phyloP scores from a whole-genome alignment of 1,140 invertebrate species.

The Drosophila saltans region DNA sequence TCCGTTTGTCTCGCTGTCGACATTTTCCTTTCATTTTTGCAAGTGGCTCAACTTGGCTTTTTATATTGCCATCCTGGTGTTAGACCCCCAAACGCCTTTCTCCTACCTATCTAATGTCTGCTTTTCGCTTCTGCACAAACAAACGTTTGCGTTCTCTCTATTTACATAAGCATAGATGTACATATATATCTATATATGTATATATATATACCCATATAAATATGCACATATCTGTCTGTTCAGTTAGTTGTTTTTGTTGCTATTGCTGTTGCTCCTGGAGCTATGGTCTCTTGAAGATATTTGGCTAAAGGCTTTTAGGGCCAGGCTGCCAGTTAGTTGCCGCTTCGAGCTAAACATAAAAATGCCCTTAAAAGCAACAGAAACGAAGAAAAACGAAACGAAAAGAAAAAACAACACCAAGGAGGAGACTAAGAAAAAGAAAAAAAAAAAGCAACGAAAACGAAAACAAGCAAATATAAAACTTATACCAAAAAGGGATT shows the following conservation, averaged over 20 bases:
- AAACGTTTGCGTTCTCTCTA: constrained; percentile 63
- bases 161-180: constrained; percentile 63
- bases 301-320: constrained; percentile 79
- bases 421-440: constrained; percentile 20
- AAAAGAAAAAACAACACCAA: constrained; percentile 28
- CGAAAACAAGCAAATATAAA: constrained; percentile 77
- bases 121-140: constrained; percentile 54
- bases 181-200: constrained; percentile 23
- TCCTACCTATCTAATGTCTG: constrained; percentile 19
- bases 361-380: constrained; percentile 75
- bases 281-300: constrained; percentile 71
- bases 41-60: constrained; percentile 74
- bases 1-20: constrained; percentile 39
- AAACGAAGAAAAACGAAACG: constrained; percentile 32
- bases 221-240: constrained; percentile 56
- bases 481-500: constrained; percentile 80
- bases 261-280: constrained; percentile 34
- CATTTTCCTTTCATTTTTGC: constrained; percentile 77
- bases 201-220: constrained; percentile 36
- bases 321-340: constrained; percentile 72
- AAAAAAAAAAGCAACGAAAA: constrained; percentile 1
- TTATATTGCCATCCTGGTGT: constrained; percentile 70
- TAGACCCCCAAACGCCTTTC: constrained; percentile 9
- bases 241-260: constrained; percentile 39
- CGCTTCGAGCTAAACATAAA: constrained; percentile 77